Evolutionary conservation across 2,113 vertebrate species (phyloP).

Genomic region (Pterocles gutturalis): DNA sequence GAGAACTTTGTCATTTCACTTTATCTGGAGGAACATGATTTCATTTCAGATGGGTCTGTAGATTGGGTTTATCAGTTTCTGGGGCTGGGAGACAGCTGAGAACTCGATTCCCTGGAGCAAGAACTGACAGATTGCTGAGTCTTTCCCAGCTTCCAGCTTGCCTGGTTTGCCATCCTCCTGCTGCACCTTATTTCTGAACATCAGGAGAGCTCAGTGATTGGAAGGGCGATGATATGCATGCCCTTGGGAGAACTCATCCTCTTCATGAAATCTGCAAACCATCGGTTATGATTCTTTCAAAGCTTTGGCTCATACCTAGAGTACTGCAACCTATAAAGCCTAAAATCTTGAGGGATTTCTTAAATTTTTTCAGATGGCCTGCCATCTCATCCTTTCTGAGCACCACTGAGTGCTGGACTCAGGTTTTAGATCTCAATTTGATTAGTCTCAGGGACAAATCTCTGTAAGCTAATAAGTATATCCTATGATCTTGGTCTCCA

Average conservation of each 20-base stretch:
- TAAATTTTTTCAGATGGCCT: not conserved
- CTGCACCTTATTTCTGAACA: not conserved
- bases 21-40: slow-evolving; percentile 19
- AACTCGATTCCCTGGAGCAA: slow-evolving; percentile 23
- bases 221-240: not conserved
- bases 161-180: not conserved
- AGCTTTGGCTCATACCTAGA: not conserved
- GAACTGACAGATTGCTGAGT: not conserved
- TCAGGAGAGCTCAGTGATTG: not conserved
- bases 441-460: not conserved
- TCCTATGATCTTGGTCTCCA: not conserved
- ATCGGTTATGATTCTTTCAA: not conserved
- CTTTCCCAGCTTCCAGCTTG: not conserved
- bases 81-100: slow-evolving; percentile 24
- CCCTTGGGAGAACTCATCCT: not conserved
- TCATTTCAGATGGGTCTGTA: slow-evolving; percentile 25
- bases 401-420: not conserved
- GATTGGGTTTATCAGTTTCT: slow-evolving; percentile 46
- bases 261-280: not conserved
- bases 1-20: not conserved
- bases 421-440: not conserved
- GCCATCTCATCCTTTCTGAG: not conserved
- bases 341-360: not conserved
- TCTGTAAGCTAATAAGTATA: not conserved
- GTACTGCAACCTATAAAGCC: not conserved